Base-by-base conservation (phyloP, 1,140 invertebrate species). In the Hylaeus volcanicus region DNA sequence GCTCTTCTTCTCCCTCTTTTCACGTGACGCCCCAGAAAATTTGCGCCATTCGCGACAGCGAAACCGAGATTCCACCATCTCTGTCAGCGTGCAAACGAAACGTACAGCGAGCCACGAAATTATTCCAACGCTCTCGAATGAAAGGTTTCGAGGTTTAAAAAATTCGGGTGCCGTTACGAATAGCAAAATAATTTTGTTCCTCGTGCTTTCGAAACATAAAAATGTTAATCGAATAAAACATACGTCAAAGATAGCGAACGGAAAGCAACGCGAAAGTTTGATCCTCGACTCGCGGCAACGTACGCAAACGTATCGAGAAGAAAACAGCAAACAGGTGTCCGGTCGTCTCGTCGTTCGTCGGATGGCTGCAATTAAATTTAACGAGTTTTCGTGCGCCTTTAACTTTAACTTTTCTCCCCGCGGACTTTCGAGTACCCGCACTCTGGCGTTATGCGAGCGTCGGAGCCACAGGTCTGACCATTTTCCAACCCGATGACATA, bases 251-350 rank as follows among this genome's bases (percentile, higher is more conserved):
- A 5, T 15, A 41, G 56, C 41, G 26, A 66, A 66, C n/a, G 5
- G 12, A 15, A 2, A 43, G 41, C 1, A 64, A 4, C 39, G 61
- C 15, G 55, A 60, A 43, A 41, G 37, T 70, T 71, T 14, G 70
- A 43, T 60, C 26, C 12, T 48, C n/a, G 9, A 37, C 3, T 51
- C 37, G n/a, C 45, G 1, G 8, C 45, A 48, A 37, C n/a, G 26
- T 15, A 64, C 61, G 61, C 45, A 63, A 74, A 84, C 65, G 56
- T 77, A 74, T 60, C 43, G 63, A 71, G 41, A 81, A 86, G 81
- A 81, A 88, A 78, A 87, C 85, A 90, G 89, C 90, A 90, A 90
- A 91, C 90, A 91, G 89, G 90, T 91, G 89, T 90, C 83, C 80
- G 84, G 86, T 84, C 75, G 71, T 81, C 81, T 86, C 66, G 74